Evolutionary conservation across 2,113 vertebrate species (phyloP).

Genomic region (Dolichallabes microphthalmus): DNA sequence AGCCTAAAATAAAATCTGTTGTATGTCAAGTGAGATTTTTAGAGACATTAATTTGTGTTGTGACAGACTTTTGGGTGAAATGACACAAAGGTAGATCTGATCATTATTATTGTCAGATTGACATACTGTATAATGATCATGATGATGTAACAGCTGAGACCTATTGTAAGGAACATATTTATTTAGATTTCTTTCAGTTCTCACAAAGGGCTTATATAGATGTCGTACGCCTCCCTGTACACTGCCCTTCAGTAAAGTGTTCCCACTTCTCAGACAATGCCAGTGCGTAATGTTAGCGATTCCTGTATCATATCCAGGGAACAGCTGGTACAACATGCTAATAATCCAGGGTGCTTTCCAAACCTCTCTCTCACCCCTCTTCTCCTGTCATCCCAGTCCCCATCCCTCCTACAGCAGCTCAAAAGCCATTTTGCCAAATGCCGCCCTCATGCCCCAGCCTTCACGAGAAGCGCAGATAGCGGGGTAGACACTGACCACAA

Average conservation of each 20-base stretch:
- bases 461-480: conserved; percentile 54
- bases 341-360: conserved; percentile 49
- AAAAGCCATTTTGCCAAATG: conserved; percentile 46
- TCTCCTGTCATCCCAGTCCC: neutral
- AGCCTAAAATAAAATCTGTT: neutral
- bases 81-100: neutral
- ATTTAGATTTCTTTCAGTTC: neutral
- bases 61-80: neutral
- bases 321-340: conserved; percentile 65
- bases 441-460: conserved; percentile 49
- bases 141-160: neutral
- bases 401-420: conserved; percentile 32
- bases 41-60: neutral
- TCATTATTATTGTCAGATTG: neutral
- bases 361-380: conserved; percentile 23
- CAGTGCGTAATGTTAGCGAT: conserved; percentile 53
- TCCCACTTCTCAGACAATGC: conserved; percentile 49
- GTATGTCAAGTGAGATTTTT: neutral
- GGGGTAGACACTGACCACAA: conserved; percentile 53
- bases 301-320: conserved; percentile 23
- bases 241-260: neutral
- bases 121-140: neutral
- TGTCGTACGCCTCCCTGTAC: neutral
- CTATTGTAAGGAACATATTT: neutral
- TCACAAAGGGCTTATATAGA: neutral